These are phyloP conservation scores for Celastrina argiolus DNA, from an alignment of 2,888 invertebrate genomes.

Conservation along the genomic window DNA sequence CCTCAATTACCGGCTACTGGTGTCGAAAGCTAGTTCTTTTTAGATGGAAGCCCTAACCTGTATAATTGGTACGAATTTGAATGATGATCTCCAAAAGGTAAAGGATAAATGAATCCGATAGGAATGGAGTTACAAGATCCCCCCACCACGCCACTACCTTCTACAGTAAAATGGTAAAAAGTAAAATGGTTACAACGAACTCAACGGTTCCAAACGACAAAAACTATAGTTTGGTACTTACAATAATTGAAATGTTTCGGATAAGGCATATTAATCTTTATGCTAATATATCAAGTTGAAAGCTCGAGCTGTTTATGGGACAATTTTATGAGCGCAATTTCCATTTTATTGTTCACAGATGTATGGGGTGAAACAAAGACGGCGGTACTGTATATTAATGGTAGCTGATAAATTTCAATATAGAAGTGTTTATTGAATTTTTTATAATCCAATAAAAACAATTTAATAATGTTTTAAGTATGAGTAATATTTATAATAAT, in stretches of 20 bases:
- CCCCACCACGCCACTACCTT: too few species aligned
- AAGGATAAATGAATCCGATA: too few species aligned
- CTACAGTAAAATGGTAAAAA: too few species aligned
- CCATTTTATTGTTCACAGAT: constrained; percentile 8
- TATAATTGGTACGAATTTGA: too few species aligned
- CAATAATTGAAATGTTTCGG: constrained; percentile 3
- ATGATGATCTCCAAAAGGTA: too few species aligned
- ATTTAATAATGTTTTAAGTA: background rate
- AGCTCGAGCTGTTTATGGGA: constrained; percentile 1
- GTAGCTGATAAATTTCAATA: background rate
- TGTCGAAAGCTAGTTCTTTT: too few species aligned
- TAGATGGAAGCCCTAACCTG: too few species aligned
- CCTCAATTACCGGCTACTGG: too few species aligned
- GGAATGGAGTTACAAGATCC: too few species aligned
- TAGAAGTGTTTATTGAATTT: background rate
- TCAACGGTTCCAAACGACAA: background rate
- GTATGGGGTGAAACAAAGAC: background rate
- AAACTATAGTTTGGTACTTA: background rate
- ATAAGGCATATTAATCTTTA: background rate
- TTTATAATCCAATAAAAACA: background rate
- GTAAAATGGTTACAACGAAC: background rate
- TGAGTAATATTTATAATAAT: background rate
- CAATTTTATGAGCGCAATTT: constrained; percentile 14
- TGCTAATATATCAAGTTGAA: constrained; percentile 13
- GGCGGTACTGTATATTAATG: background rate